A percentile compares a stretch with the other conserved stretches of the same genome.
Evolutionary conservation across 2,797 vertebrate genomes (phyloP).

Genomic region (Cossypha niveicapilla): DNA sequence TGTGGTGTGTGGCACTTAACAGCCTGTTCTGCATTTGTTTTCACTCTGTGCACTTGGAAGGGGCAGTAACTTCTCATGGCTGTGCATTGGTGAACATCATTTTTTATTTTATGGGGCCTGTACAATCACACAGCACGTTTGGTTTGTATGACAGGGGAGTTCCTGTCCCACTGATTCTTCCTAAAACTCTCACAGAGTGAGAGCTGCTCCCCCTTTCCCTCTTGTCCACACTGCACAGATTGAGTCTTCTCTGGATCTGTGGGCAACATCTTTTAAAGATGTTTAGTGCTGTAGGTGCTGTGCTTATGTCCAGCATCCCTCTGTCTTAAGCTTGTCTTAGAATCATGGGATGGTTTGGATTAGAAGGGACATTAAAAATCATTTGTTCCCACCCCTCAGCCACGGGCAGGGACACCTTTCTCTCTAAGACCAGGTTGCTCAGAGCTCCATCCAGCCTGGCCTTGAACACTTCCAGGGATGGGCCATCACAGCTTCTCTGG

Average conservation of each 20-base stretch:
- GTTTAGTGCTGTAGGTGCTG: not conserved
- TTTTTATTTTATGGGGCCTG: not conserved
- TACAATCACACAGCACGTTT: not conserved
- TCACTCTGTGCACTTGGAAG: not conserved
- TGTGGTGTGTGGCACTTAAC: constrained; percentile 2
- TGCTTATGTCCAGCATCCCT: not conserved
- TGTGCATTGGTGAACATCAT: rapidly evolving
- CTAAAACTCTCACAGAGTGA: not conserved
- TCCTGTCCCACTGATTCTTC: not conserved
- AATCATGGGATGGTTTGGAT: not conserved
- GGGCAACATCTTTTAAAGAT: not conserved
- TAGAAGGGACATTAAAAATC: not conserved
- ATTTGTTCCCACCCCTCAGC: no score
- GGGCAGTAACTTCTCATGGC: not conserved
- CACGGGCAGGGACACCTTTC: not conserved
- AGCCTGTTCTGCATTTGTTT: not conserved
- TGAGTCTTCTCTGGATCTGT: not conserved
- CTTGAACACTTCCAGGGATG: not conserved
- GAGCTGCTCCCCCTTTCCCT: not conserved
- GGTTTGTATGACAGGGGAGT: not conserved
- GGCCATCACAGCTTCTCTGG: not conserved
- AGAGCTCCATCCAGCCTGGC: not conserved
- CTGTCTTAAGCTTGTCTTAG: not conserved
- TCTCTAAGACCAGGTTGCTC: not conserved
- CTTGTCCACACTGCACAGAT: not conserved